Evolutionary conservation across 2,888 invertebrate genomes (phyloP).

Genomic region (Mesorhabditis belari): DNA sequence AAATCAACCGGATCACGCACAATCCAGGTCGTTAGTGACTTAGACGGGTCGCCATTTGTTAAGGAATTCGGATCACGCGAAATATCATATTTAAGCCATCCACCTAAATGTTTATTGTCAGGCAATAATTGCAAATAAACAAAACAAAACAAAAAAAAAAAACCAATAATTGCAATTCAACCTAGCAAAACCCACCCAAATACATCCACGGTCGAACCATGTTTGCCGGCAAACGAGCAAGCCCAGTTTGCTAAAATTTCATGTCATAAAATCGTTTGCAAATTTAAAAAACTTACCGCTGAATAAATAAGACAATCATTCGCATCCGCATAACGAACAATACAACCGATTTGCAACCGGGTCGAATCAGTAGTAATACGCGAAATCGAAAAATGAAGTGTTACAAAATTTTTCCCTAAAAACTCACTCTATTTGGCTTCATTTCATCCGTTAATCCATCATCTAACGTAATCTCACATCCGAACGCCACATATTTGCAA

Average conservation of each 20-base stretch:
- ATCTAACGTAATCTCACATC: background rate
- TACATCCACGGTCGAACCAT: conserved; percentile 17
- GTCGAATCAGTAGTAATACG: background rate
- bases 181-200: conserved; percentile 17
- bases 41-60: background rate
- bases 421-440: background rate
- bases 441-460: background rate
- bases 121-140: no score
- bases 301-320: conserved; percentile 10
- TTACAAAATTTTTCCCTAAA: background rate
- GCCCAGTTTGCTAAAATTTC: conserved; percentile 13
- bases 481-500: conserved; percentile 32
- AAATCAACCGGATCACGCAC: conserved; percentile 10
- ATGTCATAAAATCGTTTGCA: background rate
- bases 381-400: background rate
- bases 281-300: conserved; percentile 3
- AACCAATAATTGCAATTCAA: no score
- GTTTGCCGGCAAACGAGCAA: conserved; percentile 4
- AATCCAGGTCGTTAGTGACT: no score
- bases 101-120: no score
- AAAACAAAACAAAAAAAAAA: no score
- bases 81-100: background rate
- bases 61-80: background rate
- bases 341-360: conserved; percentile 7
- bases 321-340: conserved; percentile 3